phyloP scores from a whole-genome alignment of 2,888 invertebrate genomes.

The Acrocera orbiculus region DNA sequence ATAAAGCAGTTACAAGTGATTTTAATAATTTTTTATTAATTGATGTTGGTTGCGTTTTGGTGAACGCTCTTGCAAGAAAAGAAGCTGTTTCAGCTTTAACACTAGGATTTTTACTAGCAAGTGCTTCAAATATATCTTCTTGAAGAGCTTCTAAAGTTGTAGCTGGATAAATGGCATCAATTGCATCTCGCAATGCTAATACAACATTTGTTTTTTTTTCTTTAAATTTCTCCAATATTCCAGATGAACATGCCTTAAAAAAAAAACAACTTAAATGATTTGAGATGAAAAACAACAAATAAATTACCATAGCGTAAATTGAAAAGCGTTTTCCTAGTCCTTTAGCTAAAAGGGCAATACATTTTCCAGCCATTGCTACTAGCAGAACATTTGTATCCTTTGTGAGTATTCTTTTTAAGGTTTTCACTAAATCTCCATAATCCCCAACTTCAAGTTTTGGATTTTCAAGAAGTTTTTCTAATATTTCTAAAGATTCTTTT shows the following conservation, averaged over 20 bases:
- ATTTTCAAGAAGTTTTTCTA: conserved; percentile 59
- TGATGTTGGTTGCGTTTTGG: conserved; percentile 59
- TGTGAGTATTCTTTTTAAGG: conserved; percentile 72
- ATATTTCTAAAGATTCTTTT: conserved; percentile 72
- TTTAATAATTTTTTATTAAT: conserved; percentile 84
- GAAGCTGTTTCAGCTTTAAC: conserved; percentile 74
- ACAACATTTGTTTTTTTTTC: conserved; percentile 92
- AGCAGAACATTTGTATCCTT: conserved; percentile 94
- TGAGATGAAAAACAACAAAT: not conserved
- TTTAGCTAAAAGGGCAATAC: conserved; percentile 60
- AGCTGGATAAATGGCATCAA: conserved; percentile 73
- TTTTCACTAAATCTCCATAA: conserved; percentile 74
- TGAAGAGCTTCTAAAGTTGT: conserved; percentile 65
- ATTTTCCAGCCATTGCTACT: conserved; percentile 71
- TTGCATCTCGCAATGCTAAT: conserved; percentile 65
- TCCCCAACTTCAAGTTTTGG: conserved; percentile 84
- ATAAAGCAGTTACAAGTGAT: conserved; percentile 53
- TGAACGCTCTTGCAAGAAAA: conserved; percentile 68
- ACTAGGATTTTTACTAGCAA: conserved; percentile 81
- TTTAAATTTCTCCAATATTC: conserved; percentile 87
- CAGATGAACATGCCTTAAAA: conserved; percentile 43
- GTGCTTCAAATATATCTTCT: conserved; percentile 69
- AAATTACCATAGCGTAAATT: conserved; percentile 47
- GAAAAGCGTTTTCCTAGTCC: conserved; percentile 80
- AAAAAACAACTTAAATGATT: not conserved